Base-by-base conservation (phyloP, 2,888 invertebrate species). In the Drosophila testacea region DNA sequence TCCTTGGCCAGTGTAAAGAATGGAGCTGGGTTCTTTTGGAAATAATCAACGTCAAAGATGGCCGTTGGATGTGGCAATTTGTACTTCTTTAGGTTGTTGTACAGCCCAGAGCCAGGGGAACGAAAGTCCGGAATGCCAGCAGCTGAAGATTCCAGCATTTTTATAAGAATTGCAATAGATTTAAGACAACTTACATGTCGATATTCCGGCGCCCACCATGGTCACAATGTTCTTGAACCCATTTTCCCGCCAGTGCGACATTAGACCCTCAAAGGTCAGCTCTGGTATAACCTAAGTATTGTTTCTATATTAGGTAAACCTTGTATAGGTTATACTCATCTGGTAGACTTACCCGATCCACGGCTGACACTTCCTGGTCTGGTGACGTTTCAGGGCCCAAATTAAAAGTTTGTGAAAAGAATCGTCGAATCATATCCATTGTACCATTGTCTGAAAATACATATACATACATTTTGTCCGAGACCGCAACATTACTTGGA, bases 161-260 rank as follows among this genome's bases (percentile, higher is more conserved):
- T 6, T 16, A 16, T n/a, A 38, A 5, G 7, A 22, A 5, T 7
- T n/a, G 2, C n/a, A 30, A 32, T 7, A 13, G 3, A 5, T 13
- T 13, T 0, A 11, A 30, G 27, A 4, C 28, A 32, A 94, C 95
- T 95, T 94, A 98, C 98, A 96, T 50, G 99, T 99, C 2, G 98
- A 98, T 89, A 99, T 98, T 55, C 99, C 99, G 80, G 99, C 99
- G 69, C 99, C 99, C 69, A 98, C 96, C 95, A 99, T 95, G 0
- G 98, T 98, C 64, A 99, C 96, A 62, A 99, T 95, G 84, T 97
- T 97, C 91, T 95, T 95, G 90, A 97, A 96, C 73, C 95, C 94
- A 42, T 94, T 94, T 67, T 94, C 94, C 81, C 96, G 95, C 76
- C 98, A 97, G 93, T 96, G 97, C 59, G 95, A 94, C 0, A 95